Base-by-base conservation (phyloP, 2,113 vertebrate species). In the Cinclus mexicanus region DNA sequence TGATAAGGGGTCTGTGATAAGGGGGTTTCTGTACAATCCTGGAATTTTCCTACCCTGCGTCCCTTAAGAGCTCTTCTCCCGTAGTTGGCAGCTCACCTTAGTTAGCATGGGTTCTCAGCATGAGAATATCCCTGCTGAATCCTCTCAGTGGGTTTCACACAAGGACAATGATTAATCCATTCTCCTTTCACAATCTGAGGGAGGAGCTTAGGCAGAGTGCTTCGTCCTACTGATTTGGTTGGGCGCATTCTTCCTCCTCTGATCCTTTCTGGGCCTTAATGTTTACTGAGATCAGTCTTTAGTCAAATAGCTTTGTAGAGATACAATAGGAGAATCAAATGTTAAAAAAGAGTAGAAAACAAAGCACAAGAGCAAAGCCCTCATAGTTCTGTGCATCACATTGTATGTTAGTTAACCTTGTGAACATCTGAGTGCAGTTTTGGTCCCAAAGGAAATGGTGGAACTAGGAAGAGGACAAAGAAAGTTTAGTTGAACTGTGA, bases 1-100 rank as follows among this genome's bases (percentile, higher is more conserved):
- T 21, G 35, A 37, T 37, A 37, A 37, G 35, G 35, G 60, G 2
- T 44, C 11, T 1, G 1, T 87, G 61, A 6, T 22, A 50, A 52
- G 6, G n/a, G 5, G 2, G 6, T 68, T 72, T 56, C 61, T 52
- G 3, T 14, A 25, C 29, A 55, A 3, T 49, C 24, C 52, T 20
- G 16, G 31, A 57, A 12, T 83, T 55, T 67, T 80, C 7, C n/a
- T 79, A 12, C 7, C 5, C 9, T 71, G n/a, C 12, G 29, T 78
- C 18, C 37, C 2, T 0, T 47, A 74, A 70, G 29, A 78, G 21
- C 12, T 3, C 12, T 10, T n/a, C 23, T 82, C 16, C 12, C 5
- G 1, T 9, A 67, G 13, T 7, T 84, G 35, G 12, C 24, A 67
- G n/a, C 42, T 61, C 12, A 37, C n/a, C 26, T 63, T 16, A 52